Evolutionary conservation across 2,888 invertebrate species (phyloP).

Genomic region (Dromius quadrimaculatus): DNA sequence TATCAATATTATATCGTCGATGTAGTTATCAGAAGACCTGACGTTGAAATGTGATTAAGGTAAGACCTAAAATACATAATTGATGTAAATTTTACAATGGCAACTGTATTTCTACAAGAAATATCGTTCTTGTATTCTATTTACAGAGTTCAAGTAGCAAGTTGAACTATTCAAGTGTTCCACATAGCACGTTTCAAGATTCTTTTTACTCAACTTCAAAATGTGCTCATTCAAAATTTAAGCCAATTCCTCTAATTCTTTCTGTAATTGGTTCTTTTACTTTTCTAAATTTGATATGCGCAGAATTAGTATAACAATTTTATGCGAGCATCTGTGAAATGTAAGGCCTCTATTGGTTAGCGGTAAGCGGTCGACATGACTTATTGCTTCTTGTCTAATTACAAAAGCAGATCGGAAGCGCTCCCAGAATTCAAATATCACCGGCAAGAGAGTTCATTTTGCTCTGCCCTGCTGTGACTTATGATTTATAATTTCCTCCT

Average conservation of each 20-base stretch:
- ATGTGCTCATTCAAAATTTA: no score
- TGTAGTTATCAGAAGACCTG: no score
- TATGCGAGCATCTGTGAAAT: slow-evolving; percentile 44
- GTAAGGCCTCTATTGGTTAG: slow-evolving; percentile 43
- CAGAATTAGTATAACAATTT: slow-evolving; percentile 19
- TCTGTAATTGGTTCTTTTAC: background rate
- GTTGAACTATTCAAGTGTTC: no score
- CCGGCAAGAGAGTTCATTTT: slow-evolving; percentile 32
- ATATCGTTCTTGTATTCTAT: no score
- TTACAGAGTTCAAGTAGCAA: no score
- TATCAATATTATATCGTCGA: no score
- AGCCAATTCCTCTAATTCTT: background rate
- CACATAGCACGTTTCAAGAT: no score
- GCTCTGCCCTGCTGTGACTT: slow-evolving; percentile 19
- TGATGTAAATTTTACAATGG: no score
- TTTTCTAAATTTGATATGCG: background rate
- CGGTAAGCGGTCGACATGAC: slow-evolving; percentile 39
- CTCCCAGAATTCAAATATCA: slow-evolving; percentile 48
- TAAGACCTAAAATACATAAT: no score
- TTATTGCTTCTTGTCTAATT: slow-evolving; percentile 52
- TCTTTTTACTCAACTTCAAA: no score
- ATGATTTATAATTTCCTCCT: slow-evolving; percentile 43
- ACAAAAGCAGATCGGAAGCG: slow-evolving; percentile 51
- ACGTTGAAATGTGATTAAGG: no score
- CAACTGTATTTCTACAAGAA: no score